These are phyloP conservation scores for Drosophila persimilis DNA, from an alignment of 1,140 invertebrate genomes.

Conservation along the genomic window DNA sequence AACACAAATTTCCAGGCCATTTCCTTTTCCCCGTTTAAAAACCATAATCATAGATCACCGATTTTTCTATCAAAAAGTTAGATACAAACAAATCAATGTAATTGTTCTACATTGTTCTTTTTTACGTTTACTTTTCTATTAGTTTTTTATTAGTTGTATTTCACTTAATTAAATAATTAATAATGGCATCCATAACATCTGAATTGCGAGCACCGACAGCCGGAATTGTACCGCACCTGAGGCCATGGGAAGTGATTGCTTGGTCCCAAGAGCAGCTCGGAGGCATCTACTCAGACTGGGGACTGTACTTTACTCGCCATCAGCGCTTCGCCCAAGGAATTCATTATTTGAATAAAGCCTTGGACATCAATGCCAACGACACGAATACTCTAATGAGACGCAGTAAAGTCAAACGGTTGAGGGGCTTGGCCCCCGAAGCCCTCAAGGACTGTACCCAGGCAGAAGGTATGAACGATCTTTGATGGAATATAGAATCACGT, in stretches of 20 bases:
- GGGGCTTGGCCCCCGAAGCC: conserved; percentile 44
- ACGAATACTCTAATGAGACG: conserved; percentile 36
- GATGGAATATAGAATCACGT: too few species aligned
- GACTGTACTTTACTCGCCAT: conserved; percentile 24
- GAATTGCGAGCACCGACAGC: background rate
- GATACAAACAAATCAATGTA: conserved; percentile 3
- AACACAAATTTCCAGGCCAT: too few species aligned
- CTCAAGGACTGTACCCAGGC: conserved; percentile 50
- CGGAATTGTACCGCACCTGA: conserved; percentile 18
- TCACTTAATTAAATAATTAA: background rate
- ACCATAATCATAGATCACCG: background rate
- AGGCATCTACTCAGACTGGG: conserved; percentile 63
- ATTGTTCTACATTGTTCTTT: conserved; percentile 21
- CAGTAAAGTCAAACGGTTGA: conserved; percentile 37
- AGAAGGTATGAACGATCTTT: conserved; percentile 26
- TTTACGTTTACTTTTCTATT: conserved; percentile 22
- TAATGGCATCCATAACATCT: conserved; percentile 6
- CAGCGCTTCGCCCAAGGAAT: conserved; percentile 21
- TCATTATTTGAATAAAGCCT: conserved; percentile 44
- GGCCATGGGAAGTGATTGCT: conserved; percentile 54
- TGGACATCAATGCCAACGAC: conserved; percentile 31
- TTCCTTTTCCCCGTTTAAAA: too few species aligned
- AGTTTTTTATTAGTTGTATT: conserved; percentile 22
- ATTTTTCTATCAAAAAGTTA: conserved; percentile 4
- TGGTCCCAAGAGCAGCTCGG: conserved; percentile 44